Conservation (phyloP, 2,888 invertebrate genomes). For the Nemotelus pantherinus region DNA sequence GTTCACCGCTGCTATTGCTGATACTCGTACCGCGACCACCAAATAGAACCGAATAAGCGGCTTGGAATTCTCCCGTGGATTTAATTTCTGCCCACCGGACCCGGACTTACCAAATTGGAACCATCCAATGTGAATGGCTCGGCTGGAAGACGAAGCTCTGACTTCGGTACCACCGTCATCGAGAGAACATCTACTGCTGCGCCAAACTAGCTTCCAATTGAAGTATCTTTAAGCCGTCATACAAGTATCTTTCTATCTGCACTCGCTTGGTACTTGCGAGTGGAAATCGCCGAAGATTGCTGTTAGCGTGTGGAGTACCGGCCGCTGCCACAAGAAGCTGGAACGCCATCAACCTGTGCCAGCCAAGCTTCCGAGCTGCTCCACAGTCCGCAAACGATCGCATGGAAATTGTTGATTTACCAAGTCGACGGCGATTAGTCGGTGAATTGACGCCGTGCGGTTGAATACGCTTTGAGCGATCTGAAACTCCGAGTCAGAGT, state of each 20-base stretch:
- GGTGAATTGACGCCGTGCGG: slow-evolving; percentile 53
- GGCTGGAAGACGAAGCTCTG: background rate
- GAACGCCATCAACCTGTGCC: background rate
- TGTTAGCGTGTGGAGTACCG: background rate
- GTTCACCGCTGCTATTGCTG: no score
- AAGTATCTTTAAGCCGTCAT: no score
- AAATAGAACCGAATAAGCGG: no score
- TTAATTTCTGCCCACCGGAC: no score
- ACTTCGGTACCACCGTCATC: no score
- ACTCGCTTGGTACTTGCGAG: background rate
- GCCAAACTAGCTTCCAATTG: no score
- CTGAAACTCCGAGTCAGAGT: background rate
- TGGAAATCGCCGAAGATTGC: slow-evolving; percentile 2
- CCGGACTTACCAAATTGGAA: background rate
- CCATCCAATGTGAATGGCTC: background rate
- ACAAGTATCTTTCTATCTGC: slow-evolving; percentile 1
- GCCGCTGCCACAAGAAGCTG: slow-evolving; percentile 4
- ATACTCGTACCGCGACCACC: no score
- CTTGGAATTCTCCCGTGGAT: no score
- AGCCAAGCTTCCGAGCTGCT: background rate
- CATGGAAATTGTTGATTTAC: slow-evolving; percentile 39
- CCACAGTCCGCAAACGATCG: slow-evolving; percentile 2
- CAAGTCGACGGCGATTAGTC: slow-evolving; percentile 47
- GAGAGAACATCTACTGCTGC: no score
- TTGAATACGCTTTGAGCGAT: slow-evolving; percentile 49